Base-by-base conservation (phyloP, 2,888 invertebrate species). In the Cheilosia impressa region DNA sequence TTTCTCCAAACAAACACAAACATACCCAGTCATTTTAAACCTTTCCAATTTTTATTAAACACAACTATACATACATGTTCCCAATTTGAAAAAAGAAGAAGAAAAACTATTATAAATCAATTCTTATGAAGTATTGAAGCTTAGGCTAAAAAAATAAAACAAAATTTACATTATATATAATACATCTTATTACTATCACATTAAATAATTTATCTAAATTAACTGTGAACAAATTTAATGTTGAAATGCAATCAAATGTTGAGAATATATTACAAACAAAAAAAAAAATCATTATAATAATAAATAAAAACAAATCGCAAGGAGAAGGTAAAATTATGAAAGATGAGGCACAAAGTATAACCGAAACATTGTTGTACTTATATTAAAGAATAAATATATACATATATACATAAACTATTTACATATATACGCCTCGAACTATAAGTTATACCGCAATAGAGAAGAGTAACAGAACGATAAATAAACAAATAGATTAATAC, bases 81-180 rank as follows among this genome's bases (percentile, higher is more conserved):
- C 76, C 80, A 41, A 66, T 62, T 47, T 45, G 1, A 45, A 45
- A 60, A 63, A 57, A 57, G 22, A 38, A 22, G 27, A 69, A 68
- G 60, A 62, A 62, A 52, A 57, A 72, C 69, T 69, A 62, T 53
- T 53, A 31, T 52, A 55, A 82, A 77, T 78, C 68, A 78, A 85
- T 77, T 81, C 85, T 85, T 85, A 85, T 85, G 85, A 85, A 72
- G 66, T 76, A 85, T 81, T 85, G 72, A 85, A 85, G 63, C 85
- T 85, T 72, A 85, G 77, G 63, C 63, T 77, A 77, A 81, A 57
- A 57, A 38, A 66, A 24, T n/a, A 53, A 73, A 50, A 58, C 66
- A 45, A 57, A 66, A 77, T 77, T 50, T 62, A 71, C 60, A 81
- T 65, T 68, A 81, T 60, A 81, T 60, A 65, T 58, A 76, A 65